These are phyloP conservation scores for Mythimna loreyi DNA, from an alignment of 2,888 invertebrate genomes.

Conservation along the genomic window DNA sequence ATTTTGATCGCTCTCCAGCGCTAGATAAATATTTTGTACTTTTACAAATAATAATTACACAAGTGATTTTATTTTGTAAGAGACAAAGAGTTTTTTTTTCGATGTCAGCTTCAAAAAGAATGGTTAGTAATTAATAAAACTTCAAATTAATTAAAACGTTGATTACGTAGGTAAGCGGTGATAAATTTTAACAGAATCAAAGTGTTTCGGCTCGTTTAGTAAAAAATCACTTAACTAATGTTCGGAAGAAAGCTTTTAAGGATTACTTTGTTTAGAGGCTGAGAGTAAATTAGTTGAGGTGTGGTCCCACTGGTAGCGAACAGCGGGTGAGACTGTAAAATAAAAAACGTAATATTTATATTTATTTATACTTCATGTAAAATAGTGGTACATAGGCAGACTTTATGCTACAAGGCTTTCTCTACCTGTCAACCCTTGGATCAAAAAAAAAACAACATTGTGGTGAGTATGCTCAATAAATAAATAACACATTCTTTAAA, in stretches of 20 bases:
- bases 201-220: conserved; percentile 46
- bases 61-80: not conserved
- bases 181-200: conserved; percentile 49
- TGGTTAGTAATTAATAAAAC: conserved; percentile 24
- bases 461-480: too few relatives aligned
- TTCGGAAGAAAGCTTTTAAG: conserved; percentile 63
- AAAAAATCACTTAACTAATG: conserved; percentile 61
- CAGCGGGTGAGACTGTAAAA: not conserved
- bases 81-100: not conserved
- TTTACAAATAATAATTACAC: not conserved
- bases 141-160: conserved; percentile 41
- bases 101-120: not conserved
- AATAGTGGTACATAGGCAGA: too few relatives aligned
- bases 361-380: too few relatives aligned
- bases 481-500: too few relatives aligned
- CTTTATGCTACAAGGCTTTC: too few relatives aligned
- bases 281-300: conserved; percentile 43
- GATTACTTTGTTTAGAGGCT: conserved; percentile 62
- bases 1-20: not conserved
- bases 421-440: too few relatives aligned
- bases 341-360: too few relatives aligned
- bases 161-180: conserved; percentile 32
- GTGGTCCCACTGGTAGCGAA: conserved; percentile 27
- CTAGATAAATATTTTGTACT: not conserved
- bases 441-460: too few relatives aligned